Conservation (phyloP, 2,113 vertebrate genomes). For the Psammodynastes pulverulentus region DNA sequence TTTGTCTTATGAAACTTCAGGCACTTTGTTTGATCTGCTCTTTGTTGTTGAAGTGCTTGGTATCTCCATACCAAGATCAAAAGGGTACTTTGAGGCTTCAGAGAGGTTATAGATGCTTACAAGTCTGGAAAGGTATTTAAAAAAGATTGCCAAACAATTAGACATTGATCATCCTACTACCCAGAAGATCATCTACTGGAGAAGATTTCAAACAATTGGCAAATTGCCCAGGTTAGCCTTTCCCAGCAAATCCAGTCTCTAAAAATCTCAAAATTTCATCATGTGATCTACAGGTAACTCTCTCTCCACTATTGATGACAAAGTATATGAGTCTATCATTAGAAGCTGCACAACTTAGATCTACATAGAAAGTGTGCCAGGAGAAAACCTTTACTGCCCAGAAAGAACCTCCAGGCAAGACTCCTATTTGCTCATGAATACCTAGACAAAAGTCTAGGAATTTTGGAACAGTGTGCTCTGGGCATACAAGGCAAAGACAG, state of each 20-base stretch:
- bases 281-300: neutral
- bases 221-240: neutral
- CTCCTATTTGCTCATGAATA: neutral
- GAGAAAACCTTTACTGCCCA: neutral
- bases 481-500: neutral
- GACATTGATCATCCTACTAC: neutral
- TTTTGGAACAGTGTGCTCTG: neutral
- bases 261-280: neutral
- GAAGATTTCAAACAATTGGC: neutral
- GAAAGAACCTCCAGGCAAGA: neutral
- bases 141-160: neutral
- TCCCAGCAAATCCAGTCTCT: neutral
- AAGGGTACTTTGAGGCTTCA: neutral
- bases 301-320: neutral
- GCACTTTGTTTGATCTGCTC: neutral
- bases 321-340: neutral
- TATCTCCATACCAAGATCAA: neutral
- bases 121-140: neutral
- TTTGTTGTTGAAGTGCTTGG: neutral
- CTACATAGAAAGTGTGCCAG: neutral
- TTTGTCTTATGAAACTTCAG: neutral
- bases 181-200: neutral
- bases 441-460: neutral
- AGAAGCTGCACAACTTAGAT: neutral
- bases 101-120: neutral